Conservation (phyloP, 2,113 vertebrate species). For the Gulo gulo region DNA sequence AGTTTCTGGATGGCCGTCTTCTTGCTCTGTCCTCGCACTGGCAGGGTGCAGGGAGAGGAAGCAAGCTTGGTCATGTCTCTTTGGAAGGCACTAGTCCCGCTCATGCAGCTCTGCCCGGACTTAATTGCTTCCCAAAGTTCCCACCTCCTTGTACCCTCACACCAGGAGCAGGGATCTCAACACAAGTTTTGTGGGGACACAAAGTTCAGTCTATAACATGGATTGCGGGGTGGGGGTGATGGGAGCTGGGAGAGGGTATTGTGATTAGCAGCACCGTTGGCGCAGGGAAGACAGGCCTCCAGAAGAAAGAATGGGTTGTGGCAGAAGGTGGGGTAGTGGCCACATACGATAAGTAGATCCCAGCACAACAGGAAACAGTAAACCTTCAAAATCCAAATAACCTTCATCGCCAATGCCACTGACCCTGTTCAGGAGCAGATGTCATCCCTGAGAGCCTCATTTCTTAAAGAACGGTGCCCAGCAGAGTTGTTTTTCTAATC, state of each 20-base stretch:
- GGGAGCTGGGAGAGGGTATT: background rate
- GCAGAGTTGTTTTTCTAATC: background rate
- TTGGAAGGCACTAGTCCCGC: background rate
- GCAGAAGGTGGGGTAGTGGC: background rate
- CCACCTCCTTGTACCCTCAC: background rate
- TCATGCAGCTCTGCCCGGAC: background rate
- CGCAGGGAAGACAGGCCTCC: background rate
- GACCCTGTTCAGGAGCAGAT: background rate
- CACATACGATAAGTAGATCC: background rate
- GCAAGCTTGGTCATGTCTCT: background rate
- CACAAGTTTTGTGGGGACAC: background rate
- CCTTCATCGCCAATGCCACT: background rate
- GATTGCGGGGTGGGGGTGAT: too few species aligned
- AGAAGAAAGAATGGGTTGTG: background rate
- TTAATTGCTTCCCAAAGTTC: background rate
- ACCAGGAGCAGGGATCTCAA: background rate
- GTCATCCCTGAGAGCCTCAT: background rate
- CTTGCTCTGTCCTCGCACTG: background rate
- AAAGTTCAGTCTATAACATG: background rate
- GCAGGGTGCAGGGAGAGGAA: background rate
- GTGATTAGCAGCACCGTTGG: background rate
- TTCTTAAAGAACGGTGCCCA: background rate
- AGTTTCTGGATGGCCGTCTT: background rate
- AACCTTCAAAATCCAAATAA: slow-evolving; percentile 31
- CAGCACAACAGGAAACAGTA: background rate